These are phyloP conservation scores for Nothocercus julius DNA, from an alignment of 2,113 vertebrate species.

Conservation along the genomic window DNA sequence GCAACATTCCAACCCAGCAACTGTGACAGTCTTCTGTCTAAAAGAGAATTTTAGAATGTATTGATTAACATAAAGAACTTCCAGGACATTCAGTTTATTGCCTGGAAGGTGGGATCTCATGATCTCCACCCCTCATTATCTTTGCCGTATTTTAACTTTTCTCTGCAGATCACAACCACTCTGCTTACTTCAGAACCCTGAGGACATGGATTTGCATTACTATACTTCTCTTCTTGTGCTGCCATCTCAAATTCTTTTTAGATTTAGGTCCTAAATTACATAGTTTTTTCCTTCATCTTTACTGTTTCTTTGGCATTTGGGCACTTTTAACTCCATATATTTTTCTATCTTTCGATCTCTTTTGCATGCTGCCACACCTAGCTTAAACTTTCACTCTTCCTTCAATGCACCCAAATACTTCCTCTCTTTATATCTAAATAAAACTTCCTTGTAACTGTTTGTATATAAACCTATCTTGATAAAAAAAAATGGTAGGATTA, in stretches of 20 bases:
- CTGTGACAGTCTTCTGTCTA: not conserved
- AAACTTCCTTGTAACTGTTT: constrained; percentile 24
- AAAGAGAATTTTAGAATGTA: not conserved
- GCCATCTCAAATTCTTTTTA: not conserved
- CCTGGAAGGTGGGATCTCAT: not conserved
- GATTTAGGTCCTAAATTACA: not conserved
- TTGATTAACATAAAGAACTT: not conserved
- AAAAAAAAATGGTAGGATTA: not conserved
- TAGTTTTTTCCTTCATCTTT: not conserved
- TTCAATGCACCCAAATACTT: not conserved
- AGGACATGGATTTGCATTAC: not conserved
- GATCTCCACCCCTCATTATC: not conserved
- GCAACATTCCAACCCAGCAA: not conserved
- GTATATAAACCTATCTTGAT: not conserved
- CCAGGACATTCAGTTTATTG: not conserved
- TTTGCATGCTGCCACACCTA: not conserved
- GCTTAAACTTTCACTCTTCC: constrained; percentile 29
- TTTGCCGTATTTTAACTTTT: not conserved
- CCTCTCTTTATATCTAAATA: constrained; percentile 19
- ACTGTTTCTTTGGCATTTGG: not conserved
- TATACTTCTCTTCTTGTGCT: not conserved
- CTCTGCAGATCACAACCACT: not conserved
- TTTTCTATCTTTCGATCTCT: not conserved
- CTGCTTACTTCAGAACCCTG: not conserved
- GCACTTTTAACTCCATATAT: not conserved